Evolutionary conservation across 2,113 vertebrate genomes (phyloP).

Genomic region (Cariama cristata): DNA sequence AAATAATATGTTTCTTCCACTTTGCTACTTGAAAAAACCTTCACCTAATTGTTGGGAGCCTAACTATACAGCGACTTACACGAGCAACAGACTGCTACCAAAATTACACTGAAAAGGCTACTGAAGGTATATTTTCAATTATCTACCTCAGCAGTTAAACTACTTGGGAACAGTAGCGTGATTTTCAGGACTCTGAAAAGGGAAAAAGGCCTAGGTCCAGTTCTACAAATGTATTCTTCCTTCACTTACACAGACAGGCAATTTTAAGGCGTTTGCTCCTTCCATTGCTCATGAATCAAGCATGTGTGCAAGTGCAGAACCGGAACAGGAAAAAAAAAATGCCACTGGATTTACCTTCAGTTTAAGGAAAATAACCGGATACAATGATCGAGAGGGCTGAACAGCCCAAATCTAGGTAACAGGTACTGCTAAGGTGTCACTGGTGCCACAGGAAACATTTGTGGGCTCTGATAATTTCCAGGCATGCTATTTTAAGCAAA

Average conservation of each 20-base stretch:
- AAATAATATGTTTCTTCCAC: neutral
- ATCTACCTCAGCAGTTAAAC: neutral
- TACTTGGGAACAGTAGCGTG: neutral
- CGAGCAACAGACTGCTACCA: fast-evolving
- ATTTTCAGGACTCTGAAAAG: neutral
- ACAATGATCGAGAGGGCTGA: neutral
- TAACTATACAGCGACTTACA: neutral
- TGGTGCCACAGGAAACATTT: neutral
- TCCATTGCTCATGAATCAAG: neutral
- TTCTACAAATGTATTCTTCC: neutral
- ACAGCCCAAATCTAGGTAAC: neutral
- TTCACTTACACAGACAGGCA: neutral
- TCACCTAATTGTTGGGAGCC: neutral
- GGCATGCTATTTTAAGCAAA: neutral
- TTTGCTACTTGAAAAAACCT: neutral
- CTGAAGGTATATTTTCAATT: neutral
- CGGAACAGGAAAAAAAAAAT: neutral
- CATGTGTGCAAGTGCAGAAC: fast-evolving
- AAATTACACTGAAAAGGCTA: neutral
- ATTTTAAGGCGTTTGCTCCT: neutral
- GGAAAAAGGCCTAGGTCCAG: neutral
- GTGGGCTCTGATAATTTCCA: neutral
- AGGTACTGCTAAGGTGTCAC: neutral
- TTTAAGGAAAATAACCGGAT: neutral
- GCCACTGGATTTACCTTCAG: neutral